Evolutionary conservation across 35 echinoderm and acorn worm genomes (phyloP).

Genomic region (Apostichopus californicus): DNA sequence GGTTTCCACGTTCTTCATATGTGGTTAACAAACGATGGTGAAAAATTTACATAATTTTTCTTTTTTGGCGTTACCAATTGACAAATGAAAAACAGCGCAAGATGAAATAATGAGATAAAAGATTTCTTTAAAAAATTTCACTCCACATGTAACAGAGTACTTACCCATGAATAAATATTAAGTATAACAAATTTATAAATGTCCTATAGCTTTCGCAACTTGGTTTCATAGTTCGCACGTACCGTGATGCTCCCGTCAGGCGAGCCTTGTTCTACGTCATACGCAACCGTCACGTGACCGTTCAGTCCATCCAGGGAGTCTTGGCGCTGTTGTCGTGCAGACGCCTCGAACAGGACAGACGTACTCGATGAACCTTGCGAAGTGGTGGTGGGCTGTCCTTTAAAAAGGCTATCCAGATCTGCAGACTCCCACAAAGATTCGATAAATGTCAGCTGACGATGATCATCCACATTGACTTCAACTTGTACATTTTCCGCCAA

Average conservation of each 20-base stretch:
- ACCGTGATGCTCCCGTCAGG: background rate
- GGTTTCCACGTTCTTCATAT: too few relatives aligned
- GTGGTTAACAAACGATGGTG: too few relatives aligned
- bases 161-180: too few relatives aligned
- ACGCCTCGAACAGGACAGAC: background rate
- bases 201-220: too few relatives aligned
- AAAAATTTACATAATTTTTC: too few relatives aligned
- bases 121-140: too few relatives aligned
- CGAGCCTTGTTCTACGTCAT: background rate
- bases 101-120: too few relatives aligned
- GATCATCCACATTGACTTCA: background rate
- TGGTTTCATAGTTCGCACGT: background rate
- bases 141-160: too few relatives aligned
- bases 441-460: background rate
- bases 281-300: background rate
- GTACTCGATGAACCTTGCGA: background rate
- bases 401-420: background rate
- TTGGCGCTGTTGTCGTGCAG: background rate
- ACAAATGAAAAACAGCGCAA: too few relatives aligned
- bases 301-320: background rate
- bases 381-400: background rate
- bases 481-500: conserved; percentile 2
- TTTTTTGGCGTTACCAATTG: too few relatives aligned
- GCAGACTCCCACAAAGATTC: conserved; percentile 5
- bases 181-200: too few relatives aligned